These are phyloP conservation scores for Caenorhabditis tropicalis DNA, from an alignment of 1,140 invertebrate genomes.

Conservation along the genomic window DNA sequence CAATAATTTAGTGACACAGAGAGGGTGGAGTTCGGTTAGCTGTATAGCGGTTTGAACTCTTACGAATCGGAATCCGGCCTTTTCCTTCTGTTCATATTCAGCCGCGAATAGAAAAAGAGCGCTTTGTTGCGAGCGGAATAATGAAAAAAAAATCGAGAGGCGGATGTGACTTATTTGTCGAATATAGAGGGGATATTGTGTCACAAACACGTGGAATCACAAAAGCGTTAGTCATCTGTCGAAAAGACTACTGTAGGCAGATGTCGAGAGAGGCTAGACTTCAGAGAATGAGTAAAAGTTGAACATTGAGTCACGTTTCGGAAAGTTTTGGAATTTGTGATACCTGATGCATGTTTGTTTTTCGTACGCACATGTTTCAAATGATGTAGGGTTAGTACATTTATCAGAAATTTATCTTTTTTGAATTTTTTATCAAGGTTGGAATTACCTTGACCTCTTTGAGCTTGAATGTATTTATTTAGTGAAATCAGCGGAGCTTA, in stretches of 20 bases:
- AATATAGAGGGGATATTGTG: neutral
- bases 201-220: slow-evolving; percentile 17
- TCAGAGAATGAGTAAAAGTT: no score
- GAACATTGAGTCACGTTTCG: neutral
- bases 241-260: no score
- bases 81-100: slow-evolving; percentile 14
- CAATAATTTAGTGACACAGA: neutral
- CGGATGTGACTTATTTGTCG: slow-evolving; percentile 19
- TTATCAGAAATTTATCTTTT: neutral
- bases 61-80: neutral
- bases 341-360: neutral
- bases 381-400: neutral
- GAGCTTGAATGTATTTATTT: no score
- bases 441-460: no score
- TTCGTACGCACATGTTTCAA: neutral
- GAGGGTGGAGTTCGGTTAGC: neutral
- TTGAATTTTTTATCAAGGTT: no score
- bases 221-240: neutral
- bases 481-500: no score
- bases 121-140: neutral
- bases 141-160: neutral
- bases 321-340: neutral
- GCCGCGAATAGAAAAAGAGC: neutral
- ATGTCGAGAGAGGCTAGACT: no score
- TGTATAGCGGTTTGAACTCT: slow-evolving; percentile 6